Conservation (phyloP, 2,113 vertebrate genomes). For the Hippocampus zosterae region DNA sequence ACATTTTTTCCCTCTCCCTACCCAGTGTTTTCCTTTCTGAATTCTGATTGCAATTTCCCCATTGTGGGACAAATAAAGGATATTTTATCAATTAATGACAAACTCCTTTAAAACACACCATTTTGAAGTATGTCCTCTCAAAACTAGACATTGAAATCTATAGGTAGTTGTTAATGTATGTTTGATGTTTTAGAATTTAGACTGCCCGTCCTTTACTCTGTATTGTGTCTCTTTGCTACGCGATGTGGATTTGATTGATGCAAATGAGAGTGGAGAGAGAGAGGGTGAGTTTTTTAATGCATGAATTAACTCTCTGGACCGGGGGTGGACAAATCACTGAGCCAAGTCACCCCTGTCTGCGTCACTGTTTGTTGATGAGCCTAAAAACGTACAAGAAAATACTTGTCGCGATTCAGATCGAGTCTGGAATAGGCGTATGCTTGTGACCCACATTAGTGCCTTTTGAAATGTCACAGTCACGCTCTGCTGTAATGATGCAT, state of each 20-base stretch:
- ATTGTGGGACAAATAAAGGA: too few species aligned
- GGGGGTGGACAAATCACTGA: constrained; percentile 19
- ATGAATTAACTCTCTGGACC: constrained; percentile 26
- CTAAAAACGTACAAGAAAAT: constrained; percentile 64
- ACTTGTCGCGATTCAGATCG: constrained; percentile 44
- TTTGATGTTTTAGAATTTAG: constrained; percentile 26
- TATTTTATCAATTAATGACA: constrained; percentile 47
- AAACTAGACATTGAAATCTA: constrained; percentile 43
- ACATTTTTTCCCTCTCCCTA: too few species aligned
- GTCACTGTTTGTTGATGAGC: constrained; percentile 66
- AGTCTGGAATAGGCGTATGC: constrained; percentile 49
- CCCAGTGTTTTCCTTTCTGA: too few species aligned
- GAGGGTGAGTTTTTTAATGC: constrained; percentile 48
- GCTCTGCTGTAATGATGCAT: constrained; percentile 45
- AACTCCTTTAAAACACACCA: constrained; percentile 31
- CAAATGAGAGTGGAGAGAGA: not conserved
- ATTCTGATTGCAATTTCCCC: too few species aligned
- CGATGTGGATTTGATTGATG: not conserved
- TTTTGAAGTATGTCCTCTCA: constrained; percentile 43
- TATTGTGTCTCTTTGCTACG: constrained; percentile 17
- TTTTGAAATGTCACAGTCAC: constrained; percentile 55
- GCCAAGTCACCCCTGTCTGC: constrained; percentile 41
- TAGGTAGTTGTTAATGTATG: constrained; percentile 1
- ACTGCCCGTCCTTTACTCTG: constrained; percentile 14
- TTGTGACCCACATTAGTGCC: constrained; percentile 46